A percentile compares a stretch with the other conserved stretches of the same genome.
These are phyloP conservation scores for Eristalinus aeneus DNA, from an alignment of 2,888 invertebrate genomes.

Conservation along the genomic window DNA sequence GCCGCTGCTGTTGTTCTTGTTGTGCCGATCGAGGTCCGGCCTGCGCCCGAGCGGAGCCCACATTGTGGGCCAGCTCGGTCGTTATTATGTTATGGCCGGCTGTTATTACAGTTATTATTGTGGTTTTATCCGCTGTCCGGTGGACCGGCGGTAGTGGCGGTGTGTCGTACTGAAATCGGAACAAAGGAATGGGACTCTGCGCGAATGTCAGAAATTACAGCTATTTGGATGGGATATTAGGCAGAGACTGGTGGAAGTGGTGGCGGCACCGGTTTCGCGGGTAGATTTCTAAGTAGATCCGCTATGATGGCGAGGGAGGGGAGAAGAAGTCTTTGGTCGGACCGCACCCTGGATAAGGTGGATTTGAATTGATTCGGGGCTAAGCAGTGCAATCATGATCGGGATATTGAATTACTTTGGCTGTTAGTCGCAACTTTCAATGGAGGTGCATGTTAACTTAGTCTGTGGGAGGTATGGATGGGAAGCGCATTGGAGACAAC, in stretches of 20 bases:
- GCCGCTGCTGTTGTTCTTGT: background rate
- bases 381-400: conserved; percentile 49
- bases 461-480: background rate
- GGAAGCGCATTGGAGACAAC: background rate
- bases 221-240: conserved; percentile 57
- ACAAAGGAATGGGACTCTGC: conserved; percentile 63
- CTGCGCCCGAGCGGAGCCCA: conserved; percentile 12
- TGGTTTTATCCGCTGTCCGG: conserved; percentile 46
- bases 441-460: conserved; percentile 23
- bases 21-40: background rate
- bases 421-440: conserved; percentile 30
- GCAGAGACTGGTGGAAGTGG: conserved; percentile 9
- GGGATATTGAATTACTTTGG: conserved; percentile 58
- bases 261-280: conserved; percentile 41
- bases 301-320: conserved; percentile 31
- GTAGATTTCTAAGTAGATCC: conserved; percentile 60
- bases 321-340: conserved; percentile 2
- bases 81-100: conserved; percentile 65
- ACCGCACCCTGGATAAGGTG: conserved; percentile 62
- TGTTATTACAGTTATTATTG: conserved; percentile 70
- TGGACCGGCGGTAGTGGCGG: background rate
- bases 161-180: conserved; percentile 38
- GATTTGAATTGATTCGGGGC: conserved; percentile 61
- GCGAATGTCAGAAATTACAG: conserved; percentile 67
- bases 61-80: conserved; percentile 63